phyloP scores from a whole-genome alignment of 2,113 vertebrate species.

The Malurus melanocephalus region DNA sequence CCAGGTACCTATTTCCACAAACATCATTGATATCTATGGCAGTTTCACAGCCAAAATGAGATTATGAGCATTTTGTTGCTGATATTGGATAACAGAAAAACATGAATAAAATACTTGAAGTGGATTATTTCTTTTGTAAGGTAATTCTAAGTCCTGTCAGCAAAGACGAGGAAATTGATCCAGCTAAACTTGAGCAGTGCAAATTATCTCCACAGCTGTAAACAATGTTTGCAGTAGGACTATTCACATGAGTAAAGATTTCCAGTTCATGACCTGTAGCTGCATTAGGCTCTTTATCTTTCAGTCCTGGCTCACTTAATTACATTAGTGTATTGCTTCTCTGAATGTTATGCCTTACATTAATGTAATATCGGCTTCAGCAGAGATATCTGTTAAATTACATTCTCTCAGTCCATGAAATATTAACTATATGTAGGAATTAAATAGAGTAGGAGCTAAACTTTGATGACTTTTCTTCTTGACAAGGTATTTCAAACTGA shows the following conservation, averaged over 20 bases:
- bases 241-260: not conserved
- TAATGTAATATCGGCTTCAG: not conserved
- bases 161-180: not conserved
- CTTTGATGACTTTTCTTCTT: not conserved
- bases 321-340: not conserved
- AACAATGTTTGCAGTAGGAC: not conserved
- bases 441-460: not conserved
- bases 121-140: not conserved
- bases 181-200: not conserved
- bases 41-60: not conserved
- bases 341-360: not conserved
- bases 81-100: not conserved
- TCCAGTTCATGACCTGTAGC: not conserved
- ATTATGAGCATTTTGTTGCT: not conserved
- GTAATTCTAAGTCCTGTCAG: not conserved
- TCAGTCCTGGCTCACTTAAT: not conserved
- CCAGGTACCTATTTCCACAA: not conserved
- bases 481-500: not conserved
- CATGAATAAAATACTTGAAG: not conserved
- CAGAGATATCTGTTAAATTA: not conserved
- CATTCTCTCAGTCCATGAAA: not conserved
- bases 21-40: not conserved
- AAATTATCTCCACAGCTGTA: not conserved
- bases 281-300: not conserved
- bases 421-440: not conserved